Evolutionary conservation across 2,888 invertebrate genomes (phyloP).

Genomic region (Synergus japonicus): DNA sequence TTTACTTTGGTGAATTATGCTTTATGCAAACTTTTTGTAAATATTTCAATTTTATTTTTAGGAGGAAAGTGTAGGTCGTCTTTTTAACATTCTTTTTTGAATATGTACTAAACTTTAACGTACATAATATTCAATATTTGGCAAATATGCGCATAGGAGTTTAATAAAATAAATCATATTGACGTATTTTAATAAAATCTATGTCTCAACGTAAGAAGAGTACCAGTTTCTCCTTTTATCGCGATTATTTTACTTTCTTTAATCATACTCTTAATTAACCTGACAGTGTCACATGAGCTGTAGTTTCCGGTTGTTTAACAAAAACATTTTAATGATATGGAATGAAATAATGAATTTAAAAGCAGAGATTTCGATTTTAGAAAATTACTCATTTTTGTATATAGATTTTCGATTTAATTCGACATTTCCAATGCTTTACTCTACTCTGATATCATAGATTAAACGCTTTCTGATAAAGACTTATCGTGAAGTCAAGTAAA

Average conservation of each 20-base stretch:
- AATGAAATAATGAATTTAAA: neutral
- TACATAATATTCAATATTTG: too few species aligned
- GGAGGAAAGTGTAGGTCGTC: too few species aligned
- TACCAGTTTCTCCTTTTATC: constrained; percentile 60
- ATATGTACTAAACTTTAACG: too few species aligned
- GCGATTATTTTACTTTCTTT: constrained; percentile 58
- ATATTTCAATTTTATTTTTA: too few species aligned
- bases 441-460: constrained; percentile 16
- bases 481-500: neutral
- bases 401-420: neutral
- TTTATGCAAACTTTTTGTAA: too few species aligned
- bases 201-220: constrained; percentile 34
- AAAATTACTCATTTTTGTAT: neutral
- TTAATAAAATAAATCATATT: neutral
- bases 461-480: constrained; percentile 12
- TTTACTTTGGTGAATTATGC: too few species aligned
- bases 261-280: constrained; percentile 58
- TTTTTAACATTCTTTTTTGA: too few species aligned
- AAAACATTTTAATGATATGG: constrained; percentile 25
- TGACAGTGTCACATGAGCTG: constrained; percentile 31
- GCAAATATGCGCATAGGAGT: too few species aligned
- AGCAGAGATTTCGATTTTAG: neutral
- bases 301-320: constrained; percentile 32
- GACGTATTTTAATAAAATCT: neutral
- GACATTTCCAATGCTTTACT: neutral